Conservation (phyloP, 2,113 vertebrate genomes). For the Tenrec ecaudatus region DNA sequence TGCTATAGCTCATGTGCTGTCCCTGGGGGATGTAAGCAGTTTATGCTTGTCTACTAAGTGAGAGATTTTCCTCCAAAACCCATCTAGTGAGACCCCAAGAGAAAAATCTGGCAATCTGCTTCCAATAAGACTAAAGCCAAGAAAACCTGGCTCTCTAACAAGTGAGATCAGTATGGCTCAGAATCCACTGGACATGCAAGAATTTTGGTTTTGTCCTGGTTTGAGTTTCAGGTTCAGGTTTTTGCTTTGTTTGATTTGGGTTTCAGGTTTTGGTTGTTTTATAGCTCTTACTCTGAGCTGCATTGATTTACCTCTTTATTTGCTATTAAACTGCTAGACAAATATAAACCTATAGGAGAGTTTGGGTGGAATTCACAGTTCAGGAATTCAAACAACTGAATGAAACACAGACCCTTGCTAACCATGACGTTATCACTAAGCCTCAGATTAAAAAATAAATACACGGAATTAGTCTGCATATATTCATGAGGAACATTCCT, state of each 20-base stretch:
- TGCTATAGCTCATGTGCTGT: neutral
- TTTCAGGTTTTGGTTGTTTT: neutral
- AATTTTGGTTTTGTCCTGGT: neutral
- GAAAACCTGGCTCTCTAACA: neutral
- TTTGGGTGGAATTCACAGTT: conserved; percentile 7
- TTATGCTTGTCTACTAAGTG: neutral
- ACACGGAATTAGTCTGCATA: neutral
- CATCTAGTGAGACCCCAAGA: neutral
- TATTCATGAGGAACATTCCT: neutral
- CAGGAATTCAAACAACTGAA: neutral
- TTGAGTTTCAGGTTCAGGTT: no score
- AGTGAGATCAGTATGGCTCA: neutral
- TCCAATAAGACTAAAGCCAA: neutral
- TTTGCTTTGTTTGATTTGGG: neutral
- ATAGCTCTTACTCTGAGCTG: neutral
- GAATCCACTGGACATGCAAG: neutral
- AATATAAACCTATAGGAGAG: neutral
- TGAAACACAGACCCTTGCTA: neutral
- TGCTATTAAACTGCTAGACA: conserved; percentile 33
- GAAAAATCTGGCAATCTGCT: neutral
- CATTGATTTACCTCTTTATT: neutral
- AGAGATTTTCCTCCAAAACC: neutral
- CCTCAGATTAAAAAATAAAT: neutral
- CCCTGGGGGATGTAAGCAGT: neutral
- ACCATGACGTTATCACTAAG: neutral